Evolutionary conservation across 2,113 vertebrate genomes (phyloP), one percentile per base, ranked within the genome.

Genomic region (Pomatorhinus ruficollis): DNA sequence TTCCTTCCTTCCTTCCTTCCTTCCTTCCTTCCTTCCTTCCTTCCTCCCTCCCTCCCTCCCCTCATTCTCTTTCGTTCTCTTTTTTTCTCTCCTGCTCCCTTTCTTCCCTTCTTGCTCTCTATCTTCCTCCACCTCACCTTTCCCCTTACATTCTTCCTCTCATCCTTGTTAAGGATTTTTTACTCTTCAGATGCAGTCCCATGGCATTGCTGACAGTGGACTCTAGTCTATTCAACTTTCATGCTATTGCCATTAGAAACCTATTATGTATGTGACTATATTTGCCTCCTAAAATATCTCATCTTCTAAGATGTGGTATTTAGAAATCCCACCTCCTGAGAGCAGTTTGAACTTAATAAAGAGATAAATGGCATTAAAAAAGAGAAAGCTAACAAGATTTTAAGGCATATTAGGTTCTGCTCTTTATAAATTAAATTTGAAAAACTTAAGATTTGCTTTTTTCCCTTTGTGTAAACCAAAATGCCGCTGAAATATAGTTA

Each of bases 171-270:
- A 80, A 18, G 9, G 12, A 65, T 49, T 49, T 56, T 57, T 56
- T 20, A 65, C 10, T 15, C 56, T 72, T 95, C 45, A 77, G 37
- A 91, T 72, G 14, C 30, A 56, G 37, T 78, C 19, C 33, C 40
- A 39, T 78, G 71, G 40, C 71, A 66, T 28, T 93, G 10, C 33
- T 77, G n/a, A 88, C 72, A 87, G 57, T 47, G 75, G 56, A 81
- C 11, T 53, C 16, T 30, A 52, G 13, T 70, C 25, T 69, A 28
- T 65, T 27, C n/a, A 35, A 83, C 33, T 85, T 90, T 17, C 47
- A 76, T 87, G 65, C 66, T 92, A 64, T 74, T 94, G 90, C 42
- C 68, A 45, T 75, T 88, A 91, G 60, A 92, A 92, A 65, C n/a
- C n/a, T 15, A 33, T 57, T 70, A 39, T 57, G 2, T 18, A 47